These are phyloP conservation scores for Metacarcinus magister DNA, from an alignment of 2,888 invertebrate genomes.

Conservation along the genomic window DNA sequence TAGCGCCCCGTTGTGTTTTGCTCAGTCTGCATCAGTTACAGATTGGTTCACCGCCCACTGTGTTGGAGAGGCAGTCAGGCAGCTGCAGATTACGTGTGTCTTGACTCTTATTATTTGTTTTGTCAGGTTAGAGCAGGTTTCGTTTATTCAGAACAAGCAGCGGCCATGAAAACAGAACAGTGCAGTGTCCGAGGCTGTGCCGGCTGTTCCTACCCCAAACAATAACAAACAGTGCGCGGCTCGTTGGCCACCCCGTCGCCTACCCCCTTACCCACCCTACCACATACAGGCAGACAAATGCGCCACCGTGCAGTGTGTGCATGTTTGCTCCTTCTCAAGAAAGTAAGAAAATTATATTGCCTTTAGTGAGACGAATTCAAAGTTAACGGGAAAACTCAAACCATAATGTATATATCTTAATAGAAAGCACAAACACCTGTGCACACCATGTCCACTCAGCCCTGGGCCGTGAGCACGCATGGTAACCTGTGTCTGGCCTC, in stretches of 20 bases:
- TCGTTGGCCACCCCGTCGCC: conserved; percentile 46
- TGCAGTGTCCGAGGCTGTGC: conserved; percentile 43
- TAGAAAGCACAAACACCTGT: conserved; percentile 6
- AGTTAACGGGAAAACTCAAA: not conserved
- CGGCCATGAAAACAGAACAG: conserved; percentile 8
- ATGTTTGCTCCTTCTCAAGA: not conserved
- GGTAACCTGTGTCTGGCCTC: conserved; percentile 29
- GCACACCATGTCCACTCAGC: not conserved
- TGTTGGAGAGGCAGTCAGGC: not conserved
- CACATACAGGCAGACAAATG: conserved; percentile 31
- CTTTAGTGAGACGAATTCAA: not conserved
- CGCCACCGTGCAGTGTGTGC: not conserved
- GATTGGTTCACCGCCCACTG: not conserved
- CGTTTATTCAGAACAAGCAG: conserved; percentile 38
- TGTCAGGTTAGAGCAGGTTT: conserved; percentile 15
- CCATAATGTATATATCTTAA: not conserved
- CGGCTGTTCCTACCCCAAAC: conserved; percentile 52
- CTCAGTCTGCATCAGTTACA: not conserved
- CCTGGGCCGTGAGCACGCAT: conserved; percentile 22
- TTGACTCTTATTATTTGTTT: not conserved
- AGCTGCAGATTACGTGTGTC: conserved; percentile 1
- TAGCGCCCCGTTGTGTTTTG: not conserved
- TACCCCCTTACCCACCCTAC: not conserved
- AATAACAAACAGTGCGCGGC: conserved; percentile 61
- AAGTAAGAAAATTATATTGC: not conserved